These are phyloP conservation scores for Tauraco hartlaubi DNA, from an alignment of 2,797 vertebrate genomes.

Conservation along the genomic window DNA sequence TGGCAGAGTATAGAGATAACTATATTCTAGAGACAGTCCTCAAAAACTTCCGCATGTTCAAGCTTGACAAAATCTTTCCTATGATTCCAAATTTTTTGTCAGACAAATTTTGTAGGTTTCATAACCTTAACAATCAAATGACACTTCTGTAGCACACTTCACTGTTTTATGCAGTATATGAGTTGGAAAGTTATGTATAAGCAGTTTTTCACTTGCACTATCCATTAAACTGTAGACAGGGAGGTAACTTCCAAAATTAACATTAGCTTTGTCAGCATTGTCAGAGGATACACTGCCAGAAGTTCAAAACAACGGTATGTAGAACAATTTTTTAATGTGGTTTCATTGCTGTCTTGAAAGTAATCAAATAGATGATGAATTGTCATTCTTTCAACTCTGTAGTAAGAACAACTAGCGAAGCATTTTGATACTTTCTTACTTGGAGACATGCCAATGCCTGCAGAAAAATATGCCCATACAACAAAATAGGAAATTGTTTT, in stretches of 20 bases:
- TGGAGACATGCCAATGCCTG: background rate
- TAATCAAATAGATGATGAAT: conserved; percentile 1
- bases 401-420: background rate
- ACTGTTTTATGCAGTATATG: background rate
- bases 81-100: background rate
- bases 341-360: conserved; percentile 3
- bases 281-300: background rate
- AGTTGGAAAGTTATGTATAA: background rate
- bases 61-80: background rate
- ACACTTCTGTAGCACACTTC: background rate
- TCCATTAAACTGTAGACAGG: conserved; percentile 6
- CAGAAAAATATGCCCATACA: conserved; percentile 7
- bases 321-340: background rate
- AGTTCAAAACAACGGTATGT: background rate
- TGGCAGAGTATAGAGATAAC: background rate
- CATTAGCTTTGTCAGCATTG: conserved; percentile 20
- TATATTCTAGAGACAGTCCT: background rate
- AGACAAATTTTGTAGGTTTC: background rate
- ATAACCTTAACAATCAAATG: background rate
- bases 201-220: background rate
- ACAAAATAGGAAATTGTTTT: background rate
- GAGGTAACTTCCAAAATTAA: conserved; percentile 25
- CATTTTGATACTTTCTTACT: background rate
- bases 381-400: background rate
- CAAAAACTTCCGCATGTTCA: background rate